Evolutionary conservation across 2,113 vertebrate species (phyloP).

Genomic region (Crotalus viridis): DNA sequence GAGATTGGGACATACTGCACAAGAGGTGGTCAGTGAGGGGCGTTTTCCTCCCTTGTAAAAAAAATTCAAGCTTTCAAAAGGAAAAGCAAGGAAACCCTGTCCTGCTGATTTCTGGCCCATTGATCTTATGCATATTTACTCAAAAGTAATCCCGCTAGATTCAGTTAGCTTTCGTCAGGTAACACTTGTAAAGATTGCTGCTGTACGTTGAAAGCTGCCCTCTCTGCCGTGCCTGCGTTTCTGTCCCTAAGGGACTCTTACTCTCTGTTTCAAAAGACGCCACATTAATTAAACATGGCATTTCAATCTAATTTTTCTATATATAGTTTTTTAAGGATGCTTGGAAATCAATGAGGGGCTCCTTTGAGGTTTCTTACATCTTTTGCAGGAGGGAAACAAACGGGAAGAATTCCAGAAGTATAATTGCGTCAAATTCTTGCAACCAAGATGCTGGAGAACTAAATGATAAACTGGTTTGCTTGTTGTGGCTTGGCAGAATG

Average conservation of each 20-base stretch:
- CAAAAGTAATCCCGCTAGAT: background rate
- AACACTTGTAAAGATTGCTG: background rate
- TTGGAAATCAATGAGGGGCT: background rate
- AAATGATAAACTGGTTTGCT: background rate
- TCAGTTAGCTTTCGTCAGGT: background rate
- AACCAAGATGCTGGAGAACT: background rate
- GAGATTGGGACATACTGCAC: background rate
- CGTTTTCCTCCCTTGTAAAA: background rate
- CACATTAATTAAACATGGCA: background rate
- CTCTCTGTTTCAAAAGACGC: background rate
- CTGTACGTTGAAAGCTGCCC: background rate
- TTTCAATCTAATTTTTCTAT: background rate
- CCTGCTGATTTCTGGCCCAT: too few species aligned
- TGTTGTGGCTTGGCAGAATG: background rate
- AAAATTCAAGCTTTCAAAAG: background rate
- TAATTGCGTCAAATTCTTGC: background rate
- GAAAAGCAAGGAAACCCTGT: background rate
- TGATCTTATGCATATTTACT: background rate
- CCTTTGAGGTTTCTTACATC: background rate
- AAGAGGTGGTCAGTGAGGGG: background rate
- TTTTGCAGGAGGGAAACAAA: background rate
- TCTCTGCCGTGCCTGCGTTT: too few species aligned
- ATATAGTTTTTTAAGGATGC: background rate
- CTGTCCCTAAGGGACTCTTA: background rate
- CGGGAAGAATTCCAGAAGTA: background rate